Evolutionary conservation across 2,797 vertebrate genomes (phyloP).

Genomic region (Amniataba percoides): DNA sequence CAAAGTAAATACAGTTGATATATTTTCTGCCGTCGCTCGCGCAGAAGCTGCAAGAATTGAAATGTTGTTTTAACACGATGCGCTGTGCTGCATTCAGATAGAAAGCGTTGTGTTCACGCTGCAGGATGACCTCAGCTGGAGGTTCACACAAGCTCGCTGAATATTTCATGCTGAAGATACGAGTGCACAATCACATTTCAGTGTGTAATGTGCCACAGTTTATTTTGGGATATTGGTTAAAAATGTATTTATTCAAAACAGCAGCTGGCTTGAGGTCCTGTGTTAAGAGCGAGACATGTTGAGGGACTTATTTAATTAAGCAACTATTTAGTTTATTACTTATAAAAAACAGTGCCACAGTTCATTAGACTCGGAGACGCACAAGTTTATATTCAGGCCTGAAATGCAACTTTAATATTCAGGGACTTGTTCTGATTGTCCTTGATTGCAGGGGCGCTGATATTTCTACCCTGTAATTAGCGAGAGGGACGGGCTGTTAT

Average conservation of each 20-base stretch:
- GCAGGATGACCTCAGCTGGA: slow-evolving; percentile 19
- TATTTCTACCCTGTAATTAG: not conserved
- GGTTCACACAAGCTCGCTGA: not conserved
- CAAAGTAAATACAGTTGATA: not conserved
- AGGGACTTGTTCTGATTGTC: not conserved
- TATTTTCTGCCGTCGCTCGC: not conserved
- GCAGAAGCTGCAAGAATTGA: not conserved
- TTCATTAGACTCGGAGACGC: not conserved
- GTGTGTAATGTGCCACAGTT: slow-evolving; percentile 1
- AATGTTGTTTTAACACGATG: not conserved
- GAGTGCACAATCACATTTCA: slow-evolving; percentile 13
- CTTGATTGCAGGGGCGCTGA: not conserved
- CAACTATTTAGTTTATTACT: not conserved
- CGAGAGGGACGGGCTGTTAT: not conserved
- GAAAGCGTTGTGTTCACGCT: slow-evolving; percentile 4
- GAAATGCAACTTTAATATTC: not conserved
- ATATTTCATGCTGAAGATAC: slow-evolving; percentile 21
- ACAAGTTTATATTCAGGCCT: not conserved
- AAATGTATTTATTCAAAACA: slow-evolving; percentile 8
- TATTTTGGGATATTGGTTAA: not conserved
- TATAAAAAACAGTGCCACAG: not conserved
- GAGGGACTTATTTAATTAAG: not conserved
- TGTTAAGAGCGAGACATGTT: not conserved
- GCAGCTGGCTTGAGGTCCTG: not conserved
- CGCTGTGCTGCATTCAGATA: slow-evolving; percentile 1